Evolutionary conservation across 2,113 vertebrate species (phyloP).

Genomic region (Corvus cornix): DNA sequence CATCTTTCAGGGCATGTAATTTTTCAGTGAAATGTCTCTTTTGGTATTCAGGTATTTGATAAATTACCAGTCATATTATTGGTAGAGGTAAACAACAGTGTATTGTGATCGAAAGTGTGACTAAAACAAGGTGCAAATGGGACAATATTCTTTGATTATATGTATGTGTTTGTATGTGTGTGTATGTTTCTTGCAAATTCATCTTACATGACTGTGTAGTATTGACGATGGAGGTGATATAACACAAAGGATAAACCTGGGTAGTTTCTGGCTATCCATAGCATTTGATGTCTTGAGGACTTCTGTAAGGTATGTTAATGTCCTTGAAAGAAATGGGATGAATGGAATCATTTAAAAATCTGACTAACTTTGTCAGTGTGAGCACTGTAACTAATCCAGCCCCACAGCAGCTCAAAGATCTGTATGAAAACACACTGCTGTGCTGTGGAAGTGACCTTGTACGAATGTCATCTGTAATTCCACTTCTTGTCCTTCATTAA

Average conservation of each 20-base stretch:
- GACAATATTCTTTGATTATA: background rate
- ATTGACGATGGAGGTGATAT: rapidly evolving
- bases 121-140: background rate
- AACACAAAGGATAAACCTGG: background rate
- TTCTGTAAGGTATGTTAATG: background rate
- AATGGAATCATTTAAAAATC: background rate
- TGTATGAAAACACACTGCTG: background rate
- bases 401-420: background rate
- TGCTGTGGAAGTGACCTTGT: background rate
- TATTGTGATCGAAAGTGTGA: background rate
- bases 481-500: background rate
- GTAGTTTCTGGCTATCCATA: background rate
- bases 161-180: rapidly evolving
- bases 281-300: background rate
- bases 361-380: rapidly evolving
- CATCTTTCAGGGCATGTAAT: background rate
- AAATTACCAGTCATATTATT: background rate
- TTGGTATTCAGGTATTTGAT: background rate
- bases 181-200: background rate
- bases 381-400: background rate
- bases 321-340: background rate
- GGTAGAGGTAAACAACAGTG: background rate
- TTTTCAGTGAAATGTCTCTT: background rate
- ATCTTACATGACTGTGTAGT: background rate
- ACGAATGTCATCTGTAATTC: background rate